phyloP scores from a whole-genome alignment of 2,888 invertebrate species.

The Anthophora plumipes region DNA sequence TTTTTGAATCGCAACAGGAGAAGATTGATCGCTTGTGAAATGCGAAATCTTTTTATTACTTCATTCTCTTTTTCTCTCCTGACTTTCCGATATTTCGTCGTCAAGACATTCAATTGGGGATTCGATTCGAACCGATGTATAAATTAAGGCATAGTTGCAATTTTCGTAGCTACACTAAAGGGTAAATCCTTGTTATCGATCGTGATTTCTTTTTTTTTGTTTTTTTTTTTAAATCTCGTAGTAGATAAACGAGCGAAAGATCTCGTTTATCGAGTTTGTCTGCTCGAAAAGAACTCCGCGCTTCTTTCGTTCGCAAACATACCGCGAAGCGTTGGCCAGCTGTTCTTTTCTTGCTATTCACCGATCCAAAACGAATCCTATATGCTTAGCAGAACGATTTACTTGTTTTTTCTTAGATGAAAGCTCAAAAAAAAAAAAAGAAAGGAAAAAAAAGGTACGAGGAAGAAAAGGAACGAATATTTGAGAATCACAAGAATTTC shows the following conservation, averaged over 20 bases:
- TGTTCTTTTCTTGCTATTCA: constrained; percentile 4
- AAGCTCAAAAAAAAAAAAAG: constrained; percentile 13
- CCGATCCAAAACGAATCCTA: constrained; percentile 2
- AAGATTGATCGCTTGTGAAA: not conserved
- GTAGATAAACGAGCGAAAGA: not conserved
- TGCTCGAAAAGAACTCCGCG: constrained; percentile 5
- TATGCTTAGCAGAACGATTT: constrained; percentile 17
- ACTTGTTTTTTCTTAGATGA: constrained; percentile 20
- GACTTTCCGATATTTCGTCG: constrained; percentile 9
- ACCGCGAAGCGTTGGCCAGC: constrained; percentile 12
- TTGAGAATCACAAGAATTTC: not conserved
- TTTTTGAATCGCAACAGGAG: not conserved
- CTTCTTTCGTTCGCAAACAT: constrained; percentile 22
- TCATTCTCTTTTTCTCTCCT: not conserved
- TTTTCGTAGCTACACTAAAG: constrained; percentile 32
- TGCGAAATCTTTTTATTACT: not conserved
- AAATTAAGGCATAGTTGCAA: constrained; percentile 29
- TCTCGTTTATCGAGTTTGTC: not conserved
- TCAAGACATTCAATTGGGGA: constrained; percentile 43
- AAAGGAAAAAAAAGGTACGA: not conserved
- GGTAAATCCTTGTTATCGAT: constrained; percentile 34
- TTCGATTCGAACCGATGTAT: constrained; percentile 46
- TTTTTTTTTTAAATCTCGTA: constrained; percentile 19
- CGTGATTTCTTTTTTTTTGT: not conserved
- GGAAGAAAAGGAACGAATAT: not conserved